Evolutionary conservation across 1,140 invertebrate genomes (phyloP).

Genomic region (Pectinophora gossypiella): DNA sequence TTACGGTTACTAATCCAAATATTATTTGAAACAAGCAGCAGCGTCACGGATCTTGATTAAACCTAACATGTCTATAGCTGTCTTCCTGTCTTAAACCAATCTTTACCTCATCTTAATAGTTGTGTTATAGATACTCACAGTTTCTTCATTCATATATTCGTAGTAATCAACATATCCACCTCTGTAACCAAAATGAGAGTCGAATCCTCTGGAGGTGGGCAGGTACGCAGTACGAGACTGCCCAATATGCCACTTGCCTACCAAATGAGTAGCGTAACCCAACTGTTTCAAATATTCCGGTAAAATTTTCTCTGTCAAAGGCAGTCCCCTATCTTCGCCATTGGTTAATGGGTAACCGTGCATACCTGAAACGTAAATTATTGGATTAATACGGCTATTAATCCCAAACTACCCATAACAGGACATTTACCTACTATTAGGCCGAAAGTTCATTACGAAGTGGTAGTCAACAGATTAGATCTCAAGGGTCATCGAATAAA

Average conservation of each 20-base stretch:
- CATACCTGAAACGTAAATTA: conserved; percentile 46
- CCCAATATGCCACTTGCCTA: conserved; percentile 96
- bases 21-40: too few relatives aligned
- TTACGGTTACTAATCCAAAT: too few relatives aligned
- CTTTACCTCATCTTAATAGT: too few relatives aligned
- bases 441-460: too few relatives aligned
- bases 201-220: conserved; percentile 88
- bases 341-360: conserved; percentile 58
- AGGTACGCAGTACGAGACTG: conserved; percentile 83
- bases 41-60: too few relatives aligned
- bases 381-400: too few relatives aligned
- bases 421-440: too few relatives aligned
- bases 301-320: conserved; percentile 79
- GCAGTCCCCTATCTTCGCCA: conserved; percentile 52
- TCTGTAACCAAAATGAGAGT: conserved; percentile 90
- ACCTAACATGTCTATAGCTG: too few relatives aligned
- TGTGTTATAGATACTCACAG: conserved; percentile 57
- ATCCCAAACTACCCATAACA: too few relatives aligned
- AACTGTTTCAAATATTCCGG: conserved; percentile 84
- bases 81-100: too few relatives aligned
- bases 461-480: too few relatives aligned
- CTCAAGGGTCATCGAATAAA: too few relatives aligned
- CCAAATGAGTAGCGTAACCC: conserved; percentile 88
- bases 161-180: conserved; percentile 90
- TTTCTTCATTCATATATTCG: conserved; percentile 79